Evolutionary conservation across 1,140 invertebrate genomes (phyloP).

Genomic region (Drosophila tsacasi): DNA sequence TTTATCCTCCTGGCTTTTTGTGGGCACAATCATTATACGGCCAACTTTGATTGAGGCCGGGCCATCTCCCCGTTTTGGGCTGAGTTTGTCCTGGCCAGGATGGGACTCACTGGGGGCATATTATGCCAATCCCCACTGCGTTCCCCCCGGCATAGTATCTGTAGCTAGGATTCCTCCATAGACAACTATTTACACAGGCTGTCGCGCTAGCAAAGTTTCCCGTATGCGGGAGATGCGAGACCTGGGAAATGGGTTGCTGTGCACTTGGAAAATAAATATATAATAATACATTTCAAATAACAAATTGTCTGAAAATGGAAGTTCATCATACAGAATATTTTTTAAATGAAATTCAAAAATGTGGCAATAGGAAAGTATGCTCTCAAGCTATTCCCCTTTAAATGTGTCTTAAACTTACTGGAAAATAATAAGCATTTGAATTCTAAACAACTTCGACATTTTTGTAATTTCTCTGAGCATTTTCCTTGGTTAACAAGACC

Average conservation of each 20-base stretch:
- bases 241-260: constrained; percentile 6
- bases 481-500: no score
- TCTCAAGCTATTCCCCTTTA: no score
- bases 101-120: constrained; percentile 35
- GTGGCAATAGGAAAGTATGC: no score
- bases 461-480: neutral
- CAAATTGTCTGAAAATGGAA: neutral
- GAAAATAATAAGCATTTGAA: no score
- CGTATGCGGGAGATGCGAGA: constrained; percentile 41
- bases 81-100: neutral
- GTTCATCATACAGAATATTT: neutral
- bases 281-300: neutral
- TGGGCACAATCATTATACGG: constrained; percentile 64
- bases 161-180: constrained; percentile 37
- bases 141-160: constrained; percentile 19
- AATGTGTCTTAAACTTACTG: no score
- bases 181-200: constrained; percentile 76
- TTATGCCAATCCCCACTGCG: constrained; percentile 34
- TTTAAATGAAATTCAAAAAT: neutral
- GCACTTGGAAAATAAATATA: constrained; percentile 7
- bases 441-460: no score
- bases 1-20: constrained; percentile 61
- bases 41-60: constrained; percentile 76
- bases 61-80: constrained; percentile 8
- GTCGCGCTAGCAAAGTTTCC: constrained; percentile 74